These are phyloP conservation scores for Eumeta japonica DNA, from an alignment of 1,140 invertebrate genomes.

Conservation along the genomic window DNA sequence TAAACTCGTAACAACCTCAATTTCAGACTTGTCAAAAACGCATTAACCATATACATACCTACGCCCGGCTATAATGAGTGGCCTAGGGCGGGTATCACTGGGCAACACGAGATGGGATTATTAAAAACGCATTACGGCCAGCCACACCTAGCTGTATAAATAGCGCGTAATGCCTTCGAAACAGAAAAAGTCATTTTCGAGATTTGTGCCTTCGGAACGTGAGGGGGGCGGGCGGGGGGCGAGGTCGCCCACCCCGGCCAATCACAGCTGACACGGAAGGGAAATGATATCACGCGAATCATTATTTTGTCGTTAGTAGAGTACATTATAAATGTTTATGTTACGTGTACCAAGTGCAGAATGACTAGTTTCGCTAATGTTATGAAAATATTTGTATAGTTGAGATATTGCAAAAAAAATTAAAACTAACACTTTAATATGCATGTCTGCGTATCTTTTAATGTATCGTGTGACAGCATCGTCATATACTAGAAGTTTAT, in stretches of 20 bases:
- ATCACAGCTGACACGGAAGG: slow-evolving; percentile 49
- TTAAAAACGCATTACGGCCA: slow-evolving; percentile 54
- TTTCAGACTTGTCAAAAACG: slow-evolving; percentile 56
- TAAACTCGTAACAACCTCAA: slow-evolving; percentile 49
- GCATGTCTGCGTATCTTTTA: no score
- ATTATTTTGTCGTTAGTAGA: slow-evolving; percentile 52
- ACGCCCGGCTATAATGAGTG: slow-evolving; percentile 30
- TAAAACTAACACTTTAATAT: no score
- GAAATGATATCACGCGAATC: slow-evolving; percentile 45
- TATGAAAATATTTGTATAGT: no score
- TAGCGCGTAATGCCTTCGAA: slow-evolving; percentile 32
- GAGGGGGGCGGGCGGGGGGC: slow-evolving; percentile 16
- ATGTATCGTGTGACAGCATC: no score
- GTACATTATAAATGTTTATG: slow-evolving; percentile 37
- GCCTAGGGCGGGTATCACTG: slow-evolving; percentile 38
- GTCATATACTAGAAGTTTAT: no score
- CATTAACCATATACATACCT: slow-evolving; percentile 44
- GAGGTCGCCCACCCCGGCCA: slow-evolving; percentile 14
- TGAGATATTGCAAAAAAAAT: no score
- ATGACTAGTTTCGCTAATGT: no score
- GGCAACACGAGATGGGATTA: slow-evolving; percentile 42
- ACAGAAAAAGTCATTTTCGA: slow-evolving; percentile 50
- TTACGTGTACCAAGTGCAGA: no score
- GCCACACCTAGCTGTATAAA: slow-evolving; percentile 47
- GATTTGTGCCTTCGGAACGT: slow-evolving; percentile 26